A percentile compares a stretch with the other conserved stretches of the same genome.
Conservation (phyloP, 2,113 vertebrate genomes). For the Rhodinocichla rosea region DNA sequence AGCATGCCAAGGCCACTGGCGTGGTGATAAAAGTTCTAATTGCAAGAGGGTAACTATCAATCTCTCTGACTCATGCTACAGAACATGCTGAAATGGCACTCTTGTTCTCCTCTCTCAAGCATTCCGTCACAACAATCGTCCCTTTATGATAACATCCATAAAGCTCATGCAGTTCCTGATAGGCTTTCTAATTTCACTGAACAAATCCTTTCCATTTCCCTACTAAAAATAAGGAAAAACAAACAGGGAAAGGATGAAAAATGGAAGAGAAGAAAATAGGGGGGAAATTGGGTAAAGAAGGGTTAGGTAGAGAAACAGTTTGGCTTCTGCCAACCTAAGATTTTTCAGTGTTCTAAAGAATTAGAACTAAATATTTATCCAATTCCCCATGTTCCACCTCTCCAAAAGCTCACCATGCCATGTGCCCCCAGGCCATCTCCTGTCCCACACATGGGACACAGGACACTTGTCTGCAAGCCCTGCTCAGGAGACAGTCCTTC, state of each 20-base stretch:
- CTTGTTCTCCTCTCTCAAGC: constrained; percentile 12
- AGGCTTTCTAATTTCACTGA: neutral
- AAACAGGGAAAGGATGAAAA: neutral
- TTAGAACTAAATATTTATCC: neutral
- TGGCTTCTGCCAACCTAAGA: neutral
- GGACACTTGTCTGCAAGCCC: neutral
- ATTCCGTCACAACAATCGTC: neutral
- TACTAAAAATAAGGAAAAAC: neutral
- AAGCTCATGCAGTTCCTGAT: neutral
- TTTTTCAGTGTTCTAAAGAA: neutral
- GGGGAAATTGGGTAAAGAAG: neutral
- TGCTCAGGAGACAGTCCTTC: neutral
- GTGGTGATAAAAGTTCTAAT: constrained; percentile 49
- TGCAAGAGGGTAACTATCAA: constrained; percentile 42
- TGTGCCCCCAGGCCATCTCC: neutral
- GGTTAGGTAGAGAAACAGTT: neutral
- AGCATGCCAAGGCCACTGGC: neutral
- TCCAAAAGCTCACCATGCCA: neutral
- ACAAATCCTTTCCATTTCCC: neutral
- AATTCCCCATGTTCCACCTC: neutral
- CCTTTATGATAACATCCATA: neutral
- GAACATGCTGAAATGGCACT: constrained; percentile 56
- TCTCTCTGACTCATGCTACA: constrained; percentile 37
- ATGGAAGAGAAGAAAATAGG: neutral
- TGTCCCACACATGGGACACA: neutral